Base-by-base conservation (phyloP, 2,888 invertebrate species). In the Hesperia comma region DNA sequence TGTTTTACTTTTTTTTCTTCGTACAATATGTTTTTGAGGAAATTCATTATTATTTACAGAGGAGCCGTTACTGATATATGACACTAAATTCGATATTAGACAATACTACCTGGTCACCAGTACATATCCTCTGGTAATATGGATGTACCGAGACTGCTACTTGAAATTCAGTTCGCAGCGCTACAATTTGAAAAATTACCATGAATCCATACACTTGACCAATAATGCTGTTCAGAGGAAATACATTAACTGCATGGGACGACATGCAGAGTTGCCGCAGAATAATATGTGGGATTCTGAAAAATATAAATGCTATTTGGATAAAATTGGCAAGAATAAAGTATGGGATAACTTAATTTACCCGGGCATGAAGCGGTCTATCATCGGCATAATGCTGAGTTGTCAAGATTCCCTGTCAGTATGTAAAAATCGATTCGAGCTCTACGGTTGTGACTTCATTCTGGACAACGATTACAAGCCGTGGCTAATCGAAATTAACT, bases 361-460 rank as follows among this genome's bases (percentile, higher is more conserved):
- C 83, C 96, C 97, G 6, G 96, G 96, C 62, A 97, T 98, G 96
- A 96, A 95, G 74, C 95, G 96, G 77, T 95, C 96, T 49, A 95
- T 98, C 33, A 94, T 96, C 14, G 95, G 96, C n/a, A 95, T 97
- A 21, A 94, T 98, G 85, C 87, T 98, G 64, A 95, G 96, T 61
- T 95, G 97, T 60, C 95, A 97, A 84, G 95, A 96, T 72, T 94
- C 95, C 71, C 93, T 96, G 74, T 94, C 95, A 43, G 87, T 94
- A 19, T 92, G 95, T 69, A 94, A 94, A 77, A 96, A 96, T 77
- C 95, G 96, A 67, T 98, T 98, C 86, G 98, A 98, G 84, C 82
- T 98, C 43, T 98, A 97, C 81, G 98, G 98, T 6, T 98, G 98
- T 62, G 98, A 99, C 88, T 98, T 98, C 83, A 96, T 98, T 93